These are phyloP conservation scores for Cylas formicarius DNA, from an alignment of 1,140 invertebrate species.

Conservation along the genomic window DNA sequence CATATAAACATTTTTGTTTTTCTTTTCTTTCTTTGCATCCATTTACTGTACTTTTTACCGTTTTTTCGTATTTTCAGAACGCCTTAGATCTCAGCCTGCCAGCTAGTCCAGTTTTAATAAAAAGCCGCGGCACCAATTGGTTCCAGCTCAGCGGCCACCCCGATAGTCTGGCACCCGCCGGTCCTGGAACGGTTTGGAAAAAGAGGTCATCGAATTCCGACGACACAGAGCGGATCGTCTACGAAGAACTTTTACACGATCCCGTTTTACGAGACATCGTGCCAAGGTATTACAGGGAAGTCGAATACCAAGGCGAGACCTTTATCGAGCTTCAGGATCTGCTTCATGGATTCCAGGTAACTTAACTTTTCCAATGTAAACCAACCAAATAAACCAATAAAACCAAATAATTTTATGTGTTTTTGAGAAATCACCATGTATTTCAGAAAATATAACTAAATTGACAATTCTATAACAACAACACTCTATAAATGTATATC, in stretches of 20 bases:
- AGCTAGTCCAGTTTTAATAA: conserved; percentile 78
- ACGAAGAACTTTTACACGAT: conserved; percentile 73
- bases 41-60: not conserved
- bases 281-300: conserved; percentile 79
- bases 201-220: conserved; percentile 63
- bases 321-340: conserved; percentile 89
- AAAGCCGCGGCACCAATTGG: conserved; percentile 65
- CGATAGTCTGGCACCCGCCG: conserved; percentile 86
- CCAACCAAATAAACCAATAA: too few relatives aligned
- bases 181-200: conserved; percentile 91
- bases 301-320: conserved; percentile 76
- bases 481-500: too few relatives aligned
- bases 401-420: too few relatives aligned
- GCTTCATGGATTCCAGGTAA: conserved; percentile 66
- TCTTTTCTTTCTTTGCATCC: not conserved
- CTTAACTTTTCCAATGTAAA: too few relatives aligned
- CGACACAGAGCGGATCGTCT: conserved; percentile 72
- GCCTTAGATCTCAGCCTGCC: conserved; percentile 87
- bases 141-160: conserved; percentile 91
- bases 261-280: conserved; percentile 67
- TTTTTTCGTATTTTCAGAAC: conserved; percentile 62
- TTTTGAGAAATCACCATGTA: too few relatives aligned
- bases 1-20: not conserved
- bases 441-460: too few relatives aligned
- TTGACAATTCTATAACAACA: too few relatives aligned